phyloP scores from a whole-genome alignment of 2,113 vertebrate species.

The Turdus rufiventris region DNA sequence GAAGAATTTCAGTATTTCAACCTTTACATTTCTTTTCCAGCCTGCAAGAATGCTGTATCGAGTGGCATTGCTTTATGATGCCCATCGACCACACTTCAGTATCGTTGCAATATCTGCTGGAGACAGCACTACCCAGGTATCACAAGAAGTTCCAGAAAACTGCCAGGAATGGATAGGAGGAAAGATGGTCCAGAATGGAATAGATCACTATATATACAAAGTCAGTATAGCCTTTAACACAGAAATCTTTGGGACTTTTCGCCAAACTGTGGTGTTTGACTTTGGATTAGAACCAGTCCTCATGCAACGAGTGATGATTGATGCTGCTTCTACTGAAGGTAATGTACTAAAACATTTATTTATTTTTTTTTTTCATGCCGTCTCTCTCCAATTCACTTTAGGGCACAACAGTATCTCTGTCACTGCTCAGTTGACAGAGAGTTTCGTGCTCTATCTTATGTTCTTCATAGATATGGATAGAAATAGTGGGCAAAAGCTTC shows the following conservation, averaged over 20 bases:
- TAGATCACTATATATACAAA: slow-evolving; percentile 94
- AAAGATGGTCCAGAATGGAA: slow-evolving; percentile 85
- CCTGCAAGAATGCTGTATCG: slow-evolving; percentile 90
- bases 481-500: background rate
- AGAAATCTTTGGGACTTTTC: slow-evolving; percentile 98
- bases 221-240: slow-evolving; percentile 93
- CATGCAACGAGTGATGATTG: slow-evolving; percentile 98
- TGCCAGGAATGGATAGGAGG: slow-evolving; percentile 95
- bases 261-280: slow-evolving; percentile 97
- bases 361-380: background rate
- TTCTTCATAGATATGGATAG: background rate
- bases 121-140: slow-evolving; percentile 81
- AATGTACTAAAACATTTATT: background rate
- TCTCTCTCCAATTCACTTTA: background rate
- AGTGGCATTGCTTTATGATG: slow-evolving; percentile 95
- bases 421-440: background rate
- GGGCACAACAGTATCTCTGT: background rate
- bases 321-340: slow-evolving; percentile 98
- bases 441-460: background rate
- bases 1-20: background rate
- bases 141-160: slow-evolving; percentile 84
- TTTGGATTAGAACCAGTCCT: slow-evolving; percentile 96
- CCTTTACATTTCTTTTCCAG: slow-evolving; percentile 69
- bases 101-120: slow-evolving; percentile 89
- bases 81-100: slow-evolving; percentile 96